phyloP scores from a whole-genome alignment of 2,888 invertebrate species.

The Zygogramma bicolorata region DNA sequence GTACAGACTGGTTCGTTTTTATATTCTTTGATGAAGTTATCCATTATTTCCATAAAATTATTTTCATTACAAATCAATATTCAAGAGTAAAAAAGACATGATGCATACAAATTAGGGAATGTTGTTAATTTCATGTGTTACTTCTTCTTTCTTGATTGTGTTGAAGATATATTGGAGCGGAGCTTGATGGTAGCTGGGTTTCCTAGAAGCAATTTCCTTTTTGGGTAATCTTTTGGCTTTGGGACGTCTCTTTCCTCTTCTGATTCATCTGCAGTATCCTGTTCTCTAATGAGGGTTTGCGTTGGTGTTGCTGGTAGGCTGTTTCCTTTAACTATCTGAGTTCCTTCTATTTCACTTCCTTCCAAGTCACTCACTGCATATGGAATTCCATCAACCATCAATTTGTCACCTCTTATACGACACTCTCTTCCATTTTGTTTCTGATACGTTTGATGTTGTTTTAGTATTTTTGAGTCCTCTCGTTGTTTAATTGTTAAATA shows the following conservation, averaged over 20 bases:
- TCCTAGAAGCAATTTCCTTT: background rate
- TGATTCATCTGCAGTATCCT: background rate
- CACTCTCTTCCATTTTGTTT: background rate
- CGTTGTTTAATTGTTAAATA: background rate
- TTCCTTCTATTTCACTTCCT: no score
- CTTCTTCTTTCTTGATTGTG: background rate
- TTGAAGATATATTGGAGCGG: constrained; percentile 3
- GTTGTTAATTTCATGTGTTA: background rate
- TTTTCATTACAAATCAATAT: no score
- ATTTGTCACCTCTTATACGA: background rate
- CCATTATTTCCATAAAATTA: constrained; percentile 1
- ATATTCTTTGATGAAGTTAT: constrained; percentile 6
- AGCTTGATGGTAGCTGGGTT: constrained; percentile 7
- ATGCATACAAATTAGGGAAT: constrained; percentile 3
- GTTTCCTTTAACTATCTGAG: no score
- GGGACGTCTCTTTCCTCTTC: background rate
- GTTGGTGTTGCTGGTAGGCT: no score
- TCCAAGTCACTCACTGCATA: no score
- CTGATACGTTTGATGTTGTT: background rate
- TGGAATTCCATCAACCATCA: no score
- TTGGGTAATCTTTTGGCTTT: background rate
- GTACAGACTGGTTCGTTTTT: constrained; percentile 1
- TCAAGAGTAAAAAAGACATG: no score
- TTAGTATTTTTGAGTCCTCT: background rate
- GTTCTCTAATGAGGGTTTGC: background rate